Evolutionary conservation across 2,888 invertebrate genomes (phyloP).

Genomic region (Nematopogon swammerdamellus): DNA sequence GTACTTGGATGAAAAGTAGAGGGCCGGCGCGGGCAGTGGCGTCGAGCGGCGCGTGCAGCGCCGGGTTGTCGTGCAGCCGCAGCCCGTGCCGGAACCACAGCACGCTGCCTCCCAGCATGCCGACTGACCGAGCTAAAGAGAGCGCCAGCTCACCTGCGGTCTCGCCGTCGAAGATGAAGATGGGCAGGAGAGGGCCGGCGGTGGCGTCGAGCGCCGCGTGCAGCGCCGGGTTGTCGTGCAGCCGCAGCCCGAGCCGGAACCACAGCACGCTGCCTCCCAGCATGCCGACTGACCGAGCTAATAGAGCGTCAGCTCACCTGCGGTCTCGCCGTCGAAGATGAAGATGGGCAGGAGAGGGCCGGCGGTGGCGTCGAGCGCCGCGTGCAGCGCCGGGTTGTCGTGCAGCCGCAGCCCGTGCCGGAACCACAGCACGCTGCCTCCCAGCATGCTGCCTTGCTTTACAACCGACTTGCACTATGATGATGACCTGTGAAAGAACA

Average conservation of each 20-base stretch:
- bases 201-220: conserved; percentile 48
- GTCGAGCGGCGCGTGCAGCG: conserved; percentile 54
- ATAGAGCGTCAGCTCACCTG: too few species aligned
- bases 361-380: conserved; percentile 39
- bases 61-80: too few species aligned
- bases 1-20: too few species aligned
- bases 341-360: conserved; percentile 59
- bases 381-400: conserved; percentile 65
- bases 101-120: conserved; percentile 3
- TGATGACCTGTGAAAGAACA: too few species aligned
- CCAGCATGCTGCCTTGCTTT: conserved; percentile 30
- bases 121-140: too few species aligned
- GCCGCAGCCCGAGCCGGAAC: conserved; percentile 69
- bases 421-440: conserved; percentile 64
- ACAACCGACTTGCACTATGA: conserved; percentile 1
- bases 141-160: too few species aligned
- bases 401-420: conserved; percentile 67
- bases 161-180: conserved; percentile 74
- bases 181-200: conserved; percentile 45
- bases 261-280: conserved; percentile 36
- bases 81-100: conserved; percentile 72
- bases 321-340: conserved; percentile 73
- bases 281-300: too few species aligned
- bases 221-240: too few species aligned
- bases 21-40: conserved; percentile 17